Evolutionary conservation across 30 jellyfish, hydroid and myxozoan genomes (phyloP).

Genomic region (Chrysaora quinquecirrha): DNA sequence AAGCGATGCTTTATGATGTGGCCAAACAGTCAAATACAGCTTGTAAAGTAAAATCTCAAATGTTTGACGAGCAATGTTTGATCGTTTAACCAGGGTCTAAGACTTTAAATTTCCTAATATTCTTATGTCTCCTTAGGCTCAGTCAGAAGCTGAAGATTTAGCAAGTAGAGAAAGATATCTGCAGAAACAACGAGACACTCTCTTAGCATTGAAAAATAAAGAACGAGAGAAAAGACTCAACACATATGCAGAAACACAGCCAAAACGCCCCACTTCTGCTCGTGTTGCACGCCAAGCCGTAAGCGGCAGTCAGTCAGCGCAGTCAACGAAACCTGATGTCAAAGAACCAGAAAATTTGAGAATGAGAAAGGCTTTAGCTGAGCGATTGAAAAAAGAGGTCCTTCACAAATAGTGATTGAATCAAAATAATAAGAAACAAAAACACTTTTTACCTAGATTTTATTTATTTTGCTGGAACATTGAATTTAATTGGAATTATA

Average conservation of each 20-base stretch:
- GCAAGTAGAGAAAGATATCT: constrained; percentile 74
- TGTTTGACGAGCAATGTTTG: too few species aligned
- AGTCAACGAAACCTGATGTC: neutral
- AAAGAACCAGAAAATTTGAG: constrained; percentile 72
- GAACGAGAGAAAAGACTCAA: constrained; percentile 87
- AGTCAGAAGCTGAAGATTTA: constrained; percentile 83
- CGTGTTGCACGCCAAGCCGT: constrained; percentile 88
- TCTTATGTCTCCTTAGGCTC: too few species aligned
- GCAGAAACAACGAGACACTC: constrained; percentile 89
- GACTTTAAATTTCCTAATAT: too few species aligned
- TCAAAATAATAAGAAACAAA: too few species aligned
- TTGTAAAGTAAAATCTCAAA: too few species aligned
- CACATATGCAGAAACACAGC: constrained; percentile 55
- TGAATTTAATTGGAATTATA: too few species aligned
- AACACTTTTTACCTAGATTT: neutral
- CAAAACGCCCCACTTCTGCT: constrained; percentile 87
- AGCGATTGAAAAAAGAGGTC: constrained; percentile 81
- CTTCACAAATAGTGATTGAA: constrained; percentile 61
- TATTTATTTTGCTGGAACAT: constrained; percentile 2
- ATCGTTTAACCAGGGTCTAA: too few species aligned
- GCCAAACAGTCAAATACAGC: too few species aligned
- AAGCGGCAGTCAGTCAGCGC: constrained; percentile 19
- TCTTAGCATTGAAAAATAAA: constrained; percentile 76
- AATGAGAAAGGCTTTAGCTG: constrained; percentile 94
- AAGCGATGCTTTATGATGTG: too few species aligned